Evolutionary conservation across 2,888 invertebrate genomes (phyloP), one percentile per base, ranked within the genome.

Genomic region (Agonopterix alstromeriana): DNA sequence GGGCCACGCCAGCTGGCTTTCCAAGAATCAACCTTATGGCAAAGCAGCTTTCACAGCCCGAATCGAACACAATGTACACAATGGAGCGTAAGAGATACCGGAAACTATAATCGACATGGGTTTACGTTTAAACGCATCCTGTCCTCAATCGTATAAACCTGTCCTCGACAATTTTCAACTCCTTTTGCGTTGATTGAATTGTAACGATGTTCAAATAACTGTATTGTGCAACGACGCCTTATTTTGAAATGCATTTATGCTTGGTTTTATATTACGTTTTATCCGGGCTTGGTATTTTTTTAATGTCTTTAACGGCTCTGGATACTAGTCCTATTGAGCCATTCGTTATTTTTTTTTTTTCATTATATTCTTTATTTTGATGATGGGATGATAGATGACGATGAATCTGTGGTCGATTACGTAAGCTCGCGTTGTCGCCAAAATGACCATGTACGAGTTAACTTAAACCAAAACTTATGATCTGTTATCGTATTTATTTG

Each of bases 31-130:
- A 70, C 73, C 77, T 70, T 76, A 74, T 61, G 55, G 56, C 72
- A 70, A 68, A 70, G 64, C 67, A 61, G 63, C 59, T 67, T 67
- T 65, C 67, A 70, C 61, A 65, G 57, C 59, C 58, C 59, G 27
- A 58, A 53, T 53, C 58, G 56, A 64, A 63, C 60, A 73, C 70
- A 74, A 74, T 65, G 65, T 60, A 70, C 63, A 82, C 78, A 81
- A 80, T 77, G 62, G 68, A 58, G 61, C 69, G 73, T 70, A 73
- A 77, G 62, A 73, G 72, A 80, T 69, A 78, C 82, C 80, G 84
- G 83, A 83, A 77, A 82, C 77, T 74, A 73, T 77, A 80, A 82
- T 81, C 75, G 76, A 70, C 70, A 73, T 68, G 67, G 71, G 65
- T 63, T 74, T 68, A 73, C 71, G 75, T 74, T 69, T 70, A 70